Evolutionary conservation across 2,113 vertebrate species (phyloP).

Genomic region (Pseudorasbora parva): DNA sequence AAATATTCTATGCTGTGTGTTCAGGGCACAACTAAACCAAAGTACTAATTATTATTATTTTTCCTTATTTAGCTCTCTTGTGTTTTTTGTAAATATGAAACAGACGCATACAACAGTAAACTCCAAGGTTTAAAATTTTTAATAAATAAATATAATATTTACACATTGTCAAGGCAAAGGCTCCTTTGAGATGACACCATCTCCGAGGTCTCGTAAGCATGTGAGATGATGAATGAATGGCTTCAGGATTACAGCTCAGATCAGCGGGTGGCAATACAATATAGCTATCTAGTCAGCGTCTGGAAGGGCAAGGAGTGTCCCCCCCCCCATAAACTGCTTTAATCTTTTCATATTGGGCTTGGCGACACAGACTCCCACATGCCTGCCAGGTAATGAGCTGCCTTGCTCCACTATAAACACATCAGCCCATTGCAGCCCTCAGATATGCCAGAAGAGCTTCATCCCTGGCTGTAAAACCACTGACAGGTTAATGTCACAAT

Average conservation of each 20-base stretch:
- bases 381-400: constrained; percentile 63
- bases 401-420: constrained; percentile 60
- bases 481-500: constrained; percentile 72
- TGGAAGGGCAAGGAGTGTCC: constrained; percentile 64
- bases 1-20: background rate
- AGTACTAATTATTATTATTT: background rate
- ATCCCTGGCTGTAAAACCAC: constrained; percentile 48
- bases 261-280: constrained; percentile 57
- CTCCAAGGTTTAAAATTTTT: background rate
- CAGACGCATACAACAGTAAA: too few relatives aligned
- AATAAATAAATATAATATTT: background rate
- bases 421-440: constrained; percentile 30
- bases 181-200: background rate
- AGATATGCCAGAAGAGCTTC: constrained; percentile 43
- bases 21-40: background rate
- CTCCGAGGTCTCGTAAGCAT: constrained; percentile 14
- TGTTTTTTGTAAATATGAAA: background rate
- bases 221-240: constrained; percentile 42
- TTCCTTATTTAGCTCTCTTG: background rate
- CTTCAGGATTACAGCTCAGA: constrained; percentile 26
- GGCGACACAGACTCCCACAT: constrained; percentile 59
- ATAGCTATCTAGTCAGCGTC: constrained; percentile 43
- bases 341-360: constrained; percentile 68
- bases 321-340: constrained; percentile 68
- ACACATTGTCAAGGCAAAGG: background rate